A percentile compares a stretch with the other conserved stretches of the same genome.
These are phyloP conservation scores for Halichoeres trimaculatus DNA, from an alignment of 2,113 vertebrate species.

Conservation along the genomic window DNA sequence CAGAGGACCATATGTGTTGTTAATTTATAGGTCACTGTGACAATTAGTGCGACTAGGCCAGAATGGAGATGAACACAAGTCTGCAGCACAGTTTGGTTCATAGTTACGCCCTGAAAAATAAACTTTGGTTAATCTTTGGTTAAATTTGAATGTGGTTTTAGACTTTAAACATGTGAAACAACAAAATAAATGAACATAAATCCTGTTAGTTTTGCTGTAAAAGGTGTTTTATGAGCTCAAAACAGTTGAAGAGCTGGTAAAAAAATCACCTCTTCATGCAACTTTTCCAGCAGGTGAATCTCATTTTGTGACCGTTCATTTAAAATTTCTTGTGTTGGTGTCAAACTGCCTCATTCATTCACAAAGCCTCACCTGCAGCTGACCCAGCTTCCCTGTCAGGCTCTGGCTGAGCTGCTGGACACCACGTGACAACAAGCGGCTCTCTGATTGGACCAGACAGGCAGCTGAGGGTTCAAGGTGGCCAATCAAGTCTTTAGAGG, in stretches of 20 bases:
- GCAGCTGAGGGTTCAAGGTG: constrained; percentile 72
- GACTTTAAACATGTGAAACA: too few species aligned
- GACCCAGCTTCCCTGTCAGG: constrained; percentile 76
- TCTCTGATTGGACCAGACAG: constrained; percentile 78
- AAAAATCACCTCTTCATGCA: not conserved
- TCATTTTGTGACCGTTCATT: not conserved
- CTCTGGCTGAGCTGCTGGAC: constrained; percentile 80
- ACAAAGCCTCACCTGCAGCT: constrained; percentile 83
- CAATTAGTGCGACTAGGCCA: not conserved
- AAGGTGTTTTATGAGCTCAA: too few species aligned
- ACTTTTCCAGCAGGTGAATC: not conserved
- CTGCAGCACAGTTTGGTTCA: too few species aligned
- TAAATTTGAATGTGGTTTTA: too few species aligned
- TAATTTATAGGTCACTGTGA: constrained; percentile 50
- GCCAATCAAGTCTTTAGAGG: constrained; percentile 78
- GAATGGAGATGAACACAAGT: not conserved
- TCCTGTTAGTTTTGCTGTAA: too few species aligned
- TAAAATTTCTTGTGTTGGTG: too few species aligned
- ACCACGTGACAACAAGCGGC: constrained; percentile 80
- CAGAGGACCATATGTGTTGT: not conserved
- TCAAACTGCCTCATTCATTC: constrained; percentile 5
- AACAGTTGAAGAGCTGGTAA: too few species aligned
- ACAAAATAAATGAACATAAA: too few species aligned
- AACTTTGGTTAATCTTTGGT: too few species aligned
- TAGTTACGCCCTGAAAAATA: too few species aligned